Conservation (phyloP, 2,797 vertebrate species). For the Ctenochaetus hawaiiensis region DNA sequence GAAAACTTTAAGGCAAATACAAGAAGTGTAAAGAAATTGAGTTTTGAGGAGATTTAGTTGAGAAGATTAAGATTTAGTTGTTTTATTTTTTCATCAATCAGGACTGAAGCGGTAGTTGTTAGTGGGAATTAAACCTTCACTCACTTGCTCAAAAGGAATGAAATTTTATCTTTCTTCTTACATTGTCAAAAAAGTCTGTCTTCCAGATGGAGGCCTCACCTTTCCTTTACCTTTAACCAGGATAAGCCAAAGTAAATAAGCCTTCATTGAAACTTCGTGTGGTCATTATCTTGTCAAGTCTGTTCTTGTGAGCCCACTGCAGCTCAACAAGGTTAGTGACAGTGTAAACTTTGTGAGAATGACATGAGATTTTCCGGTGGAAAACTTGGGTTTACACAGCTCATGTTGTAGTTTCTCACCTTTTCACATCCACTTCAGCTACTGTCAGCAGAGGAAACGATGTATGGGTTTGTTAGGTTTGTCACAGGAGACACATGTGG, state of each 20-base stretch:
- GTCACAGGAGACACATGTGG: not conserved
- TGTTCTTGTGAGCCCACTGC: slow-evolving; percentile 40
- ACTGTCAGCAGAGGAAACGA: slow-evolving; percentile 8
- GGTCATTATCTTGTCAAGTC: slow-evolving; percentile 57
- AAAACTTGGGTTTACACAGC: slow-evolving; percentile 57
- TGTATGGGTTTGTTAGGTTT: not conserved
- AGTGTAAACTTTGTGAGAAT: slow-evolving; percentile 44
- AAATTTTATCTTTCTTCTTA: not conserved
- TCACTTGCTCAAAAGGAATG: not conserved
- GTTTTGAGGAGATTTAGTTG: too few species aligned
- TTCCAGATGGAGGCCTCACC: slow-evolving; percentile 39
- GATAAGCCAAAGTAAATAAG: slow-evolving; percentile 46
- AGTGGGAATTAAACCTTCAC: not conserved
- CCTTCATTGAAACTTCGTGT: slow-evolving; percentile 21
- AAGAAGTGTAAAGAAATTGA: too few species aligned
- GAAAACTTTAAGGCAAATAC: too few species aligned
- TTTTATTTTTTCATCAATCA: too few species aligned
- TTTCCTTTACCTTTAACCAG: slow-evolving; percentile 39
- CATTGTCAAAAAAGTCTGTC: too few species aligned
- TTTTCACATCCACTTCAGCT: slow-evolving; percentile 40
- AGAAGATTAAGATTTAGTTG: too few species aligned
- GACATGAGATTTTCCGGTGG: slow-evolving; percentile 50
- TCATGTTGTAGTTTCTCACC: slow-evolving; percentile 32
- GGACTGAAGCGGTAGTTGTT: too few species aligned
- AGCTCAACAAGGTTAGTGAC: slow-evolving; percentile 34